Evolutionary conservation across 2,797 vertebrate genomes (phyloP).

Genomic region (Arremon brunneinucha): DNA sequence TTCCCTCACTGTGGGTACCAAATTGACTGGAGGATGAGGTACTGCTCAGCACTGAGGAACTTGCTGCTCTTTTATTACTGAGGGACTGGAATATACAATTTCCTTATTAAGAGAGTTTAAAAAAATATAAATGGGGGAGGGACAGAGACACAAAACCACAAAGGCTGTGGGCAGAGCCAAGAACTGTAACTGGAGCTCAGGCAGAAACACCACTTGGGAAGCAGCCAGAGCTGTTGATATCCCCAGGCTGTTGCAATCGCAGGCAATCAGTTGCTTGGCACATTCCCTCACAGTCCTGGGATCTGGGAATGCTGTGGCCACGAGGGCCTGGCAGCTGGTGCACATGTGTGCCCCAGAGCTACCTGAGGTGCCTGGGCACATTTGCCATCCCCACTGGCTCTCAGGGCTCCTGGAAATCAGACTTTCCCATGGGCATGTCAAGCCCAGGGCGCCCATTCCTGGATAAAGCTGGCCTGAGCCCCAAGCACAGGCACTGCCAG

Average conservation of each 20-base stretch:
- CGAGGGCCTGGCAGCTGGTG: neutral
- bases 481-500: rapidly evolving
- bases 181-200: neutral
- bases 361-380: neutral
- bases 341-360: neutral
- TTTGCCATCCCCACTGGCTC: neutral
- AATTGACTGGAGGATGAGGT: neutral
- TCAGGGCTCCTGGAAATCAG: neutral
- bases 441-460: neutral
- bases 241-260: neutral
- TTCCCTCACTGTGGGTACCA: neutral
- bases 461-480: neutral
- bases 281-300: neutral
- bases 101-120: neutral
- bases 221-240: neutral
- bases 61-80: neutral
- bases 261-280: neutral
- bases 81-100: neutral
- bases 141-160: neutral
- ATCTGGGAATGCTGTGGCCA: neutral
- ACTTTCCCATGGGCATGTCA: neutral
- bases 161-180: neutral
- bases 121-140: neutral
- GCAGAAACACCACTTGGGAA: neutral
- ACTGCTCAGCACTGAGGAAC: neutral